Conservation (phyloP, 2,888 invertebrate genomes). For the Idaea biselata region DNA sequence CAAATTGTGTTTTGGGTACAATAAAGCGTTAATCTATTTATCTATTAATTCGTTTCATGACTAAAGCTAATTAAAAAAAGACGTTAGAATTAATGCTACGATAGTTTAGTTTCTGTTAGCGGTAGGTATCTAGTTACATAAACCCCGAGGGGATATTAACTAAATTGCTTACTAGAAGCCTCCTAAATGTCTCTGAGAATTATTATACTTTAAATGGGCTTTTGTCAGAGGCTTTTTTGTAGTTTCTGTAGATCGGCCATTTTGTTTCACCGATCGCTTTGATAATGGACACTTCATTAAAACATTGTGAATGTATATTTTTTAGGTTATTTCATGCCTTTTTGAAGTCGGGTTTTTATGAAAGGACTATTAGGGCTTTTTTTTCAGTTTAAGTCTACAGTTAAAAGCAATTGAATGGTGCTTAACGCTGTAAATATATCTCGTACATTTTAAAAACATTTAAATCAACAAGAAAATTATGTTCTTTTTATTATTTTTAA, state of each 20-base stretch:
- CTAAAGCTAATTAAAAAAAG: neutral
- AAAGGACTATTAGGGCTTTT: too few species aligned
- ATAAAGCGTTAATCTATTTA: too few species aligned
- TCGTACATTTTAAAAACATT: too few species aligned
- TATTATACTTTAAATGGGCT: neutral
- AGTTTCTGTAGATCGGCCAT: neutral
- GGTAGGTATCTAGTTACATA: neutral
- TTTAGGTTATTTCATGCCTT: too few species aligned
- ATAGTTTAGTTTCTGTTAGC: neutral
- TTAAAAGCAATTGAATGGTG: too few species aligned
- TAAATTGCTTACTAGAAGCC: neutral
- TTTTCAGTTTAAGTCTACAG: too few species aligned
- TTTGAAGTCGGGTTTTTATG: too few species aligned
- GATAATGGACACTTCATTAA: neutral
- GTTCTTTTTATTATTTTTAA: too few species aligned
- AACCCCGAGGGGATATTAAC: neutral
- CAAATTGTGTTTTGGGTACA: too few species aligned
- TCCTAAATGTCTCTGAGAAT: neutral
- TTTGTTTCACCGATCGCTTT: neutral
- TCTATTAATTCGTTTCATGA: constrained; percentile 21
- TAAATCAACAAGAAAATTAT: too few species aligned
- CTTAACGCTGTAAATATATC: too few species aligned
- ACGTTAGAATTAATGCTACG: neutral
- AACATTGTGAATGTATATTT: neutral
- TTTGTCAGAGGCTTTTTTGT: neutral